Evolutionary conservation across 2,113 vertebrate genomes (phyloP), one percentile per base, ranked within the genome.

Genomic region (Raja brachyura): DNA sequence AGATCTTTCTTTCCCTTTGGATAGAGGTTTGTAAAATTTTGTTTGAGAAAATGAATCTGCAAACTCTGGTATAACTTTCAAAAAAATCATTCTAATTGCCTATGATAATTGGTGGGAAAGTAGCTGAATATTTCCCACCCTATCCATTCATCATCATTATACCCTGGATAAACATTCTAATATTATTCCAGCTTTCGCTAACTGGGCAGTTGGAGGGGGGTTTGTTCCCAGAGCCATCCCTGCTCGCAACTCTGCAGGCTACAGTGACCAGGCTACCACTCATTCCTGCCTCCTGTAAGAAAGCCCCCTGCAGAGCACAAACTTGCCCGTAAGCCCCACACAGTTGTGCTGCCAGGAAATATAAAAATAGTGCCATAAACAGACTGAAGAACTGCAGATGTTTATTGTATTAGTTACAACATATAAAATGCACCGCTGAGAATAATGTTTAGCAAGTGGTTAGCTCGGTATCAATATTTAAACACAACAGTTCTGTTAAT

Each of bases 391-490:
- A 54, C 22, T 92, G 90, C 68, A 74, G 90, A 28, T 39, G 11
- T 39, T 73, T 73, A 74, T 73, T 74, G 39, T 54, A 92, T 70
- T 92, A 73, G 90, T 70, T 92, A 92, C 66, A 48, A 92, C 31
- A 63, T 92, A 66, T 73, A 68, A 92, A 92, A 73, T 73, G 66
- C 88, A 70, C 88, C 88, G 1, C 28, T 92, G 88, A 92, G 63
- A 48, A 66, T 92, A 73, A 11, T 39, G 66, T 92, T 92, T 66
- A 73, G 31, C 48, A 92, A 90, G 86, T 90, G 86, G 61, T 90
- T 66, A 39, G 66, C 39, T 90, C 90, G 48, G 66, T 70, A 48
- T 92, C 90, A 92, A 92, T 92, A 73, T 92, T 92, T 92, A 73
- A 92, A 73, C 48, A 22, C 61, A 63, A 48, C 66, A 92, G 28